These are phyloP conservation scores for Paedocypris micromegethes DNA, from an alignment of 2,797 vertebrate genomes.

Conservation along the genomic window DNA sequence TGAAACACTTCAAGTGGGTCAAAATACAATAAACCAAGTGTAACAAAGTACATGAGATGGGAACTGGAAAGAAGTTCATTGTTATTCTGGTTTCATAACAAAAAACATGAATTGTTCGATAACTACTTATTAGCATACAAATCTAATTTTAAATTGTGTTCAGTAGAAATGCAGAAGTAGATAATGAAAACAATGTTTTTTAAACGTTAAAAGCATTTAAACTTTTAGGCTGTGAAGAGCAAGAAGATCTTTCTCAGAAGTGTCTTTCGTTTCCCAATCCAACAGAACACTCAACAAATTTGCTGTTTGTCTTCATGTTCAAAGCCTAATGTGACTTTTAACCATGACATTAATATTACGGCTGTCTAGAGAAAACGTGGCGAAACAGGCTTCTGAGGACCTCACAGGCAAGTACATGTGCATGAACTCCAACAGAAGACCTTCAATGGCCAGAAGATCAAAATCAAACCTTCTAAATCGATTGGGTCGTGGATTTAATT, in stretches of 20 bases:
- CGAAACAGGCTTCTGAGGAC: slow-evolving; percentile 30
- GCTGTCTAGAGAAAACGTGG: slow-evolving; percentile 24
- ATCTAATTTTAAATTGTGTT: no score
- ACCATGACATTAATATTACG: slow-evolving; percentile 22
- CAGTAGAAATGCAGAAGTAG: no score
- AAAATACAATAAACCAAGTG: background rate
- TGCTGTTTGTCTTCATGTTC: background rate
- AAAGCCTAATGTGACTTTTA: slow-evolving; percentile 8
- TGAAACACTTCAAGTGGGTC: background rate
- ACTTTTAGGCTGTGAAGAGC: no score
- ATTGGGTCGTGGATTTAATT: slow-evolving; percentile 10
- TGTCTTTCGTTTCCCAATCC: background rate
- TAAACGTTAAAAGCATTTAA: no score
- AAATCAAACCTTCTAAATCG: slow-evolving; percentile 11
- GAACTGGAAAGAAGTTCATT: background rate
- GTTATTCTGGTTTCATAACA: background rate
- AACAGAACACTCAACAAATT: background rate
- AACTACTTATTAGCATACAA: no score
- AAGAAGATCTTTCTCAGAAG: no score
- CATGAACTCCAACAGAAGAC: slow-evolving; percentile 23
- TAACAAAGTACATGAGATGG: slow-evolving; percentile 4
- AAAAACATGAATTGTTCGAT: no score
- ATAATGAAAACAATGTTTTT: no score
- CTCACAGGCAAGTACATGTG: slow-evolving; percentile 38
- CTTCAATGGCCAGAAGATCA: background rate